Evolutionary conservation across 1,140 invertebrate genomes (phyloP), one percentile per base, ranked within the genome.

Genomic region (Sycobia sp.): DNA sequence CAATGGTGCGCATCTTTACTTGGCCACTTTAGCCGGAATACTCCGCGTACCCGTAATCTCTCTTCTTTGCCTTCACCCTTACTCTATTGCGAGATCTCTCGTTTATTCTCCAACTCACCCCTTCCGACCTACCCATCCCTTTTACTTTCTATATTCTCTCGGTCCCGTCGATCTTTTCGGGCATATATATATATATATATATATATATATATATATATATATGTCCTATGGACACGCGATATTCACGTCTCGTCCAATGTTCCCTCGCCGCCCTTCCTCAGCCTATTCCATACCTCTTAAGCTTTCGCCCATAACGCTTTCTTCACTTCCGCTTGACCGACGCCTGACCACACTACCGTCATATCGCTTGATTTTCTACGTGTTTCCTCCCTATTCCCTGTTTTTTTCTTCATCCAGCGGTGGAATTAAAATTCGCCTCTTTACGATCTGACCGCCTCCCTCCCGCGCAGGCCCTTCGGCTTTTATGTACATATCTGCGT

Each of bases 391-490:
- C n/a, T n/a, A n/a, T n/a, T n/a, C 0, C 4, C 14, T 43, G 29
- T 7, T 32, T 32, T 50, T 38, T 34, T 14, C 58, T 49, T 49
- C 11, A 39, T 57, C 23, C 22, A 16, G 7, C 49, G 58, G n/a
- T n/a, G n/a, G n/a, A 60, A 60, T 60, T 60, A 60, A 60, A 60
- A 60, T 60, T 60, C 47, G 39, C 50, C 36, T 54, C 43, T 62
- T 62, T 27, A 58, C 44, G n/a, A 27, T 7, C 51, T 8, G n/a
- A n/a, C n/a, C n/a, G n/a, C n/a, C n/a, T n/a, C n/a, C n/a, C n/a
- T n/a, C n/a, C n/a, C n/a, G n/a, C n/a, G n/a, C 11, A 10, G 25
- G 16, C 18, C 13, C 29, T n/a, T 16, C 13, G 29, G 13, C 44
- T 32, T 20, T 49, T 10, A 32, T 18, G 10, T 36, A 29, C 22